Percentiles rank a stretch among this genome's conserved stretches.
Evolutionary conservation across 2,797 vertebrate species (phyloP).

Genomic region (Sebastolobus altivelis): DNA sequence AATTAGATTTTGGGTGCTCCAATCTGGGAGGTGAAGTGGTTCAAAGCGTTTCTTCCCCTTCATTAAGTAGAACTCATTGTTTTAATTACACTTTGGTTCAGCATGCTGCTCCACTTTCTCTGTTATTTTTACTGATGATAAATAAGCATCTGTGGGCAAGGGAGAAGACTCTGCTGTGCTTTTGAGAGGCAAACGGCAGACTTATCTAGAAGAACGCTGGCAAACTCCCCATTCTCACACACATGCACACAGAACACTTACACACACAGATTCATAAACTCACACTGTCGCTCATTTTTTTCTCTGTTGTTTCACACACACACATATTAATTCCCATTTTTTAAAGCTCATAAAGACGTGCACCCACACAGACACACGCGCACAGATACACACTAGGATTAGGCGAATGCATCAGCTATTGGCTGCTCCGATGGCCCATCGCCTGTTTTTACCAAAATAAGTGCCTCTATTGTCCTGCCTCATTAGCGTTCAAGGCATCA

Average conservation of each 20-base stretch:
- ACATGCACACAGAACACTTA: slow-evolving; percentile 13
- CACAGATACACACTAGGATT: background rate
- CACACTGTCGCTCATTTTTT: background rate
- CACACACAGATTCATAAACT: slow-evolving; percentile 16
- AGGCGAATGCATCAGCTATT: background rate
- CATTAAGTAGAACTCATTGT: slow-evolving; percentile 83
- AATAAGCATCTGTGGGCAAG: slow-evolving; percentile 67
- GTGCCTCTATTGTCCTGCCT: slow-evolving; percentile 1
- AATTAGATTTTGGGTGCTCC: slow-evolving; percentile 75
- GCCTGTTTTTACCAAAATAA: slow-evolving; percentile 18
- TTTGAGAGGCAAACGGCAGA: slow-evolving; percentile 50
- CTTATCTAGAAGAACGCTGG: slow-evolving; percentile 37
- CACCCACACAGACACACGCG: background rate
- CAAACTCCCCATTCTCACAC: slow-evolving; percentile 35
- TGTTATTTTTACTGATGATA: slow-evolving; percentile 79
- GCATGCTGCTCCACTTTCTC: slow-evolving; percentile 77
- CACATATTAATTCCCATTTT: background rate
- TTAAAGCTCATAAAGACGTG: background rate
- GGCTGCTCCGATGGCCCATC: background rate
- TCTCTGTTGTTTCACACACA: slow-evolving; percentile 10
- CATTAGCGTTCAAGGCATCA: slow-evolving; percentile 20
- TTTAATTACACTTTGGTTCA: slow-evolving; percentile 82
- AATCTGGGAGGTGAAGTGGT: slow-evolving; percentile 77
- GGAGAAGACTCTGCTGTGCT: slow-evolving; percentile 53
- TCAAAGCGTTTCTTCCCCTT: slow-evolving; percentile 81